Evolutionary conservation across 2,797 vertebrate species (phyloP), one percentile per base, ranked within the genome.

Genomic region (Protosalanx chinensis): DNA sequence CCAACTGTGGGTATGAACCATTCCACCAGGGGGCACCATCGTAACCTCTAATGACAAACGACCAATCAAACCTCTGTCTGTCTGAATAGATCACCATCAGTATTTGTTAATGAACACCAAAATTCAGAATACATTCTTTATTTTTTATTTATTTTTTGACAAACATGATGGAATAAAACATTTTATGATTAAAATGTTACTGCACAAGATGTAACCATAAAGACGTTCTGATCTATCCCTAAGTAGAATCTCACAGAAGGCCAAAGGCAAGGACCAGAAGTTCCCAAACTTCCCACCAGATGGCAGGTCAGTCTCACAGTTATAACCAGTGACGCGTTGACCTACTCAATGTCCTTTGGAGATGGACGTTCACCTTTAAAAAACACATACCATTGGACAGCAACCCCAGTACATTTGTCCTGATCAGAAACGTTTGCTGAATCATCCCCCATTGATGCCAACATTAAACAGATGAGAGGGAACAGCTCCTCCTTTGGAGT

Each of bases 221-320:
- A 67, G 46, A 27, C 30, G 16, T 30, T 67, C 6, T 56, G 6
- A 27, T 18, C 65, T 53, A 15, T 67, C 27, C 65, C 16, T 20
- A 7, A n/a, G 10, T 8, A 20, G 15, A 58, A 68, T 23, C 15
- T 18, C 29, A 59, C 6, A 37, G 57, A 68, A 35, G 33, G 33
- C 33, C 6, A 12, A 13, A 35, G 8, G 30, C 32, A 5, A 68
- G n/a, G 6, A 35, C 7, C 20, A 30, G 30, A 5, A 35, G 18
- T 58, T n/a, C 56, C n/a, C n/a, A 23, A 32, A 5, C 56, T 68
- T 18, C 23, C 67, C 67, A 68, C 67, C 2, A 68, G 67, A 18
- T 68, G 67, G 53, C 53, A 41, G 30, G 13, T 33, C 8, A 51
- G 16, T n/a, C 35, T 65, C 64, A 65, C 8, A 23, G 8, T 49